Evolutionary conservation across 1,140 invertebrate genomes (phyloP).

Genomic region (Agrilus planipennis): DNA sequence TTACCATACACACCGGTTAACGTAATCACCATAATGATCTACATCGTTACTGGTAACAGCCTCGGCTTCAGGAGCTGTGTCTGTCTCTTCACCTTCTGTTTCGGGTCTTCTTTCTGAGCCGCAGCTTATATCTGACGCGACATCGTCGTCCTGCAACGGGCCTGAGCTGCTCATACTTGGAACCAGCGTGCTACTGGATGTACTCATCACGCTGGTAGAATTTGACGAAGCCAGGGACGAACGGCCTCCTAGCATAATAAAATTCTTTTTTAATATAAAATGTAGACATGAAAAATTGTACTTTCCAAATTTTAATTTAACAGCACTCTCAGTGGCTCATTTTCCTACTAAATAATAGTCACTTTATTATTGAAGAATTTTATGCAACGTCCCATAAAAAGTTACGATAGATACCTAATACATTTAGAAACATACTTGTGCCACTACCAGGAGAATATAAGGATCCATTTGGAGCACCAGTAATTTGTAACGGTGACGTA

Average conservation of each 20-base stretch:
- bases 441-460: conserved; percentile 15
- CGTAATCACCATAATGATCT: conserved; percentile 59
- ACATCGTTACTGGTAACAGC: conserved; percentile 37
- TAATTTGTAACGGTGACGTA: conserved; percentile 31
- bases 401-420: too few species aligned
- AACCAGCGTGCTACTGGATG: conserved; percentile 14
- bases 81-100: conserved; percentile 71
- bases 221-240: conserved; percentile 12
- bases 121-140: conserved; percentile 52
- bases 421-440: conserved; percentile 6
- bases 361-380: too few species aligned
- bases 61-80: conserved; percentile 75
- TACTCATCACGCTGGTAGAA: conserved; percentile 13
- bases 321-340: too few species aligned
- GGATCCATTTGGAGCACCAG: conserved; percentile 17
- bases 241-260: conserved; percentile 16
- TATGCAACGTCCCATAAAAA: too few species aligned
- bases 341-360: too few species aligned
- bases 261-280: too few species aligned
- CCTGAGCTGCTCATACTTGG: conserved; percentile 15
- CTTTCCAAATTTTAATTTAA: too few species aligned
- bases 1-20: conserved; percentile 82
- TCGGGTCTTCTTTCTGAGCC: conserved; percentile 41
- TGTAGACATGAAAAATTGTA: too few species aligned
- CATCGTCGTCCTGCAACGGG: conserved; percentile 42